Evolutionary conservation across 2,797 vertebrate genomes (phyloP).

Genomic region (Rhyacichthys aspro): DNA sequence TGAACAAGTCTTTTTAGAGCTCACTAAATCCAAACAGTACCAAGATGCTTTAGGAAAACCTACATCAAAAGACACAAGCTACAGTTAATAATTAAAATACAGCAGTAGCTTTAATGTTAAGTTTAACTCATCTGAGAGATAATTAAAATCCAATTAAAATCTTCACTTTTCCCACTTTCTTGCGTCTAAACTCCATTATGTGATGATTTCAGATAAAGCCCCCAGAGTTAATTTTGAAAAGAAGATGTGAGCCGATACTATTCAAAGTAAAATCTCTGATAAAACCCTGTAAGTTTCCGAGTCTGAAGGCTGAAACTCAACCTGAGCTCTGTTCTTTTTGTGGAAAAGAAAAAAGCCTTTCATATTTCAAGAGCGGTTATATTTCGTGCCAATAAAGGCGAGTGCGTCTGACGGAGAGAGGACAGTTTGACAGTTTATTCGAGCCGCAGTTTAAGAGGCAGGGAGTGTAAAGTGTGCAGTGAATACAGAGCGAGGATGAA

Average conservation of each 20-base stretch:
- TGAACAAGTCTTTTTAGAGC: too few species aligned
- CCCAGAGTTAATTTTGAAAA: neutral
- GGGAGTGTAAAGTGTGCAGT: neutral
- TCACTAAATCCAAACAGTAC: too few species aligned
- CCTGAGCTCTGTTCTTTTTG: neutral
- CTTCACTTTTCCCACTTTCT: neutral
- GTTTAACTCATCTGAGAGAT: neutral
- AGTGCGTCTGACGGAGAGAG: constrained; percentile 49
- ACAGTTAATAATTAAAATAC: too few species aligned
- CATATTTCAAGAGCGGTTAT: constrained; percentile 59
- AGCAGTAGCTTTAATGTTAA: neutral
- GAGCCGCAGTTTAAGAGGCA: constrained; percentile 57
- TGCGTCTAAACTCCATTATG: neutral
- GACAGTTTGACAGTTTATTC: constrained; percentile 69
- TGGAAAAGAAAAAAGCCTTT: too few species aligned
- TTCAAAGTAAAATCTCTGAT: neutral
- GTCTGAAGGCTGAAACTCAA: too few species aligned
- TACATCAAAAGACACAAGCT: too few species aligned
- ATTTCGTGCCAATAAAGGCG: constrained; percentile 57
- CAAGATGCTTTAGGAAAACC: too few species aligned
- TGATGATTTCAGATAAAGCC: neutral
- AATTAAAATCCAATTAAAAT: constrained; percentile 8
- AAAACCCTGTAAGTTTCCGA: neutral
- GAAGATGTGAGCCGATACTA: too few species aligned
- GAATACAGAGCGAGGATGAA: neutral